Percentiles rank a stretch among this genome's conserved stretches.
phyloP scores from a whole-genome alignment of 2,888 invertebrate genomes.

The Leptinotarsa rubiginosa region DNA sequence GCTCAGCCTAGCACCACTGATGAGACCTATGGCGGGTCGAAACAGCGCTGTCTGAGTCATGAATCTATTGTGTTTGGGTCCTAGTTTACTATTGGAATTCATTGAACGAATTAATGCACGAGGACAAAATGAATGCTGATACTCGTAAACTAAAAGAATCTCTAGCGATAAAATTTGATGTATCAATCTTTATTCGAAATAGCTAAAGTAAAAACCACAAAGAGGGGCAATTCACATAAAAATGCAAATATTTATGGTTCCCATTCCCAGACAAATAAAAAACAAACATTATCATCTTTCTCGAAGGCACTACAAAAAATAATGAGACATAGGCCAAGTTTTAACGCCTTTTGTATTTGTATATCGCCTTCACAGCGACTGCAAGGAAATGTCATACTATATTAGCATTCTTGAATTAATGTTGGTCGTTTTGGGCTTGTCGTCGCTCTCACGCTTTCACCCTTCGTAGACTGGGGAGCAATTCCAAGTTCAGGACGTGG shows the following conservation, averaged over 20 bases:
- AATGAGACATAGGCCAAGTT: conserved; percentile 61
- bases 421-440: conserved; percentile 37
- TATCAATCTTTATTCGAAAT: conserved; percentile 60
- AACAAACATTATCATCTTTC: conserved; percentile 62
- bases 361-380: conserved; percentile 52
- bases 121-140: conserved; percentile 2
- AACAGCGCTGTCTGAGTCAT: no score
- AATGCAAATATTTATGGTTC: conserved; percentile 60
- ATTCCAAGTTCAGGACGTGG: conserved; percentile 7
- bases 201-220: conserved; percentile 59
- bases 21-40: no score
- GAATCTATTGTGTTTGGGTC: no score
- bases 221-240: conserved; percentile 62
- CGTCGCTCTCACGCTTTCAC: conserved; percentile 31
- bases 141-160: conserved; percentile 30
- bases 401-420: conserved; percentile 55
- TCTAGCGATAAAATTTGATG: conserved; percentile 49
- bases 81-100: no score
- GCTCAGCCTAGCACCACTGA: no score
- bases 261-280: conserved; percentile 57
- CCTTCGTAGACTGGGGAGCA: conserved; percentile 19
- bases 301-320: conserved; percentile 62
- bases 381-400: conserved; percentile 54
- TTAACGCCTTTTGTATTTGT: conserved; percentile 58
- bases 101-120: no score